phyloP scores from a whole-genome alignment of 2,797 vertebrate genomes.

The Hapalemur alaotrensis region DNA sequence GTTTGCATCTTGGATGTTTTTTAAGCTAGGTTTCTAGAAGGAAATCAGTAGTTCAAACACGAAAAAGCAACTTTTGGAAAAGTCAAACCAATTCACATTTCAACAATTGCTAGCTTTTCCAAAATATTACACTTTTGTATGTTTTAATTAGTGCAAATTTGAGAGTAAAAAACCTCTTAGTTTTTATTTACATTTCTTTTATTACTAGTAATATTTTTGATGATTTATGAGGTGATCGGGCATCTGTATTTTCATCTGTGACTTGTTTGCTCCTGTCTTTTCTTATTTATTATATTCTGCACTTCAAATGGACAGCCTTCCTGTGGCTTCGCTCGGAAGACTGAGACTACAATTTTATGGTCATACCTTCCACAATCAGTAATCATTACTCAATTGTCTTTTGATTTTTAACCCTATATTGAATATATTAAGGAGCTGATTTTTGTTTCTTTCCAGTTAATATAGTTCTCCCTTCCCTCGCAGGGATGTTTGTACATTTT shows the following conservation, averaged over 20 bases:
- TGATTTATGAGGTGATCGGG: not conserved
- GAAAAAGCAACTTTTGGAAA: not conserved
- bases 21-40: not conserved
- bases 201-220: not conserved
- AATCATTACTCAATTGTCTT: not conserved
- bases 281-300: not conserved
- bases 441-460: not conserved
- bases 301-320: not conserved
- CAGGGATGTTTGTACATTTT: not conserved
- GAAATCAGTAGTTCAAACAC: not conserved
- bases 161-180: not conserved
- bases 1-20: not conserved
- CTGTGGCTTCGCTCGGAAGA: not conserved
- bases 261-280: not conserved
- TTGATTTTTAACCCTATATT: not conserved
- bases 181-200: not conserved
- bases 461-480: accelerated
- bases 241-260: not conserved
- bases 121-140: not conserved
- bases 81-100: not conserved
- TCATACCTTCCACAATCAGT: not conserved
- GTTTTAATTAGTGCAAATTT: not conserved
- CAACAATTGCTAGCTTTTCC: not conserved
- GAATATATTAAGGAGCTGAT: not conserved
- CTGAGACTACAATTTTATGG: not conserved